These are phyloP conservation scores for Smittia sp. DNA, from an alignment of 2,888 invertebrate species.

Conservation along the genomic window DNA sequence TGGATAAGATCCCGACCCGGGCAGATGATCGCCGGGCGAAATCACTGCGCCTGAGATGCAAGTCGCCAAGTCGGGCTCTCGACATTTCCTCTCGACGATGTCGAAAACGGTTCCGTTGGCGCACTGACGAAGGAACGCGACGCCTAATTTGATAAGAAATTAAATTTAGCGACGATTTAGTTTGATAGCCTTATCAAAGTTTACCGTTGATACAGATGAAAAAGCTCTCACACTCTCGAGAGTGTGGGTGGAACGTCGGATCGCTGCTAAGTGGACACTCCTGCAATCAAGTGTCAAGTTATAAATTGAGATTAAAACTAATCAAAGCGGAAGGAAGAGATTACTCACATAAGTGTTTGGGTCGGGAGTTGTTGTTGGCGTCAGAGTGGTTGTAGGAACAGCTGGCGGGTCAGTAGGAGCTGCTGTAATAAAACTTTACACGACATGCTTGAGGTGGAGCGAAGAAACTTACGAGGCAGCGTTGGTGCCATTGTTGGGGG, in stretches of 20 bases:
- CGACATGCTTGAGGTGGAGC: background rate
- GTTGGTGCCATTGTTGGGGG: background rate
- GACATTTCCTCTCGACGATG: background rate
- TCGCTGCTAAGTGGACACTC: background rate
- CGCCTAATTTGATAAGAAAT: background rate
- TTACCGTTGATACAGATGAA: conserved; percentile 14
- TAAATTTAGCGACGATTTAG: background rate
- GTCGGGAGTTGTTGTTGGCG: conserved; percentile 13
- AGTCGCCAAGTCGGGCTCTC: background rate
- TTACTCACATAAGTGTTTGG: conserved; percentile 14
- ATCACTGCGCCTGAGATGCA: background rate
- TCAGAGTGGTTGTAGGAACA: background rate
- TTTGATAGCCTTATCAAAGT: background rate
- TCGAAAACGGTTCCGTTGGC: background rate
- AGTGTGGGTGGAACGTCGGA: background rate
- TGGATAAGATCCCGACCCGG: too few species aligned
- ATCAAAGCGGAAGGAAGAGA: background rate
- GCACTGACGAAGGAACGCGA: background rate
- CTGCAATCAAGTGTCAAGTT: background rate
- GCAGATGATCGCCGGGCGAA: background rate
- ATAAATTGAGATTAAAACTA: background rate
- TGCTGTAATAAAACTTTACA: background rate
- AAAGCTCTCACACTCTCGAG: background rate
- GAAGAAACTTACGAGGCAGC: background rate
- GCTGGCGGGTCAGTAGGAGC: background rate